Percentiles rank a stretch among this genome's conserved stretches.
Evolutionary conservation across 2,113 vertebrate genomes (phyloP).

Genomic region (Corythornis madagascariensis): DNA sequence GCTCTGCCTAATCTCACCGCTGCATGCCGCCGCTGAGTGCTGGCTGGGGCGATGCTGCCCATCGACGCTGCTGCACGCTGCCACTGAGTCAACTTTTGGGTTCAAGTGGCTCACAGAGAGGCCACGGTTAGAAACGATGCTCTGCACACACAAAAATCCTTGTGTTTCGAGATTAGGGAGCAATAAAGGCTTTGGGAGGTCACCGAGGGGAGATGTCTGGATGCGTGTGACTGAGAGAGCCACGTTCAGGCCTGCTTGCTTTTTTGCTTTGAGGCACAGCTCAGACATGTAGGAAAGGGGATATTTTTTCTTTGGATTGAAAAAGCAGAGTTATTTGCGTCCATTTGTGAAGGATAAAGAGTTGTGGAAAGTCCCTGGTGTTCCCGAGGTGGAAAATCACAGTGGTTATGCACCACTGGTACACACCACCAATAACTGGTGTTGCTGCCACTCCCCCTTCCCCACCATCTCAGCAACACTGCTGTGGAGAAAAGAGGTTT

Average conservation of each 20-base stretch:
- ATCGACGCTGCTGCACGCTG: neutral
- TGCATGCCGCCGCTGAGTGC: slow-evolving; percentile 14
- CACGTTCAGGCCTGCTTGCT: neutral
- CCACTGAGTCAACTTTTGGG: neutral
- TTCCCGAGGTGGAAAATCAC: neutral
- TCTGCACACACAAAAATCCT: neutral
- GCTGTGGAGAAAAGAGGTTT: neutral
- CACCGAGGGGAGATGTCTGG: neutral
- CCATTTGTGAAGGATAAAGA: neutral
- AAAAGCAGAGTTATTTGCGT: neutral
- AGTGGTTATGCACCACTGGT: neutral
- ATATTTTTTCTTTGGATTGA: neutral
- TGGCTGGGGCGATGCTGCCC: neutral
- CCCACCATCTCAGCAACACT: neutral
- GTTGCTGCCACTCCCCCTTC: neutral
- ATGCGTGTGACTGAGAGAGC: neutral
- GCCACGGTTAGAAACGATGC: neutral
- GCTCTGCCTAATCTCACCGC: slow-evolving; percentile 43
- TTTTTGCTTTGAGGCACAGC: neutral
- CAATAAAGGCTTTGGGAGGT: neutral
- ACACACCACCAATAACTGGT: accelerated
- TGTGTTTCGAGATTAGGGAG: neutral
- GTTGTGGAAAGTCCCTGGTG: neutral
- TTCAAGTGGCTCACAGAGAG: slow-evolving; percentile 42
- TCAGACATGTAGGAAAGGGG: neutral